These are phyloP conservation scores for Torymus auratus DNA, from an alignment of 2,888 invertebrate genomes.

Conservation along the genomic window DNA sequence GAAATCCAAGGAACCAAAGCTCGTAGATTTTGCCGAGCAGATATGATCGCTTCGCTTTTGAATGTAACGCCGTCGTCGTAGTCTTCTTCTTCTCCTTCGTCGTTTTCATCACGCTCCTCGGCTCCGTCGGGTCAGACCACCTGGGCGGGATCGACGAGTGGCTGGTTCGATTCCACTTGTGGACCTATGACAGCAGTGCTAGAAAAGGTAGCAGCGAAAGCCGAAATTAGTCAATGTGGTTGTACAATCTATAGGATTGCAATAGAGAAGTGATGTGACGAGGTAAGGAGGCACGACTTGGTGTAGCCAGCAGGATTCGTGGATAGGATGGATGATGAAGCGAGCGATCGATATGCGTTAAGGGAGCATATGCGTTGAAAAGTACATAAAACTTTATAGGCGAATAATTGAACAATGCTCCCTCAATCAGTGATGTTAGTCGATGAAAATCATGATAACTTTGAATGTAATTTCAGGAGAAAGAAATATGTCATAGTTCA, in stretches of 20 bases:
- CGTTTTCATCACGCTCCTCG: too few species aligned
- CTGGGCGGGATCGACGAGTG: conserved; percentile 68
- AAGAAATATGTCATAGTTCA: background rate
- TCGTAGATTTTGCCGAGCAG: background rate
- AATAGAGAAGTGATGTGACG: too few species aligned
- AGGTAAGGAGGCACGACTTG: background rate
- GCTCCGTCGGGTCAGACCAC: conserved; percentile 43
- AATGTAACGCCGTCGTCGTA: background rate
- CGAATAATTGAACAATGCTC: too few species aligned
- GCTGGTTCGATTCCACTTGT: conserved; percentile 71
- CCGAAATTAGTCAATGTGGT: conserved; percentile 10
- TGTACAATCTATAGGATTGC: background rate
- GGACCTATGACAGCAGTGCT: conserved; percentile 76
- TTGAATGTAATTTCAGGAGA: background rate
- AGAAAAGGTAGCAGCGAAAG: conserved; percentile 61
- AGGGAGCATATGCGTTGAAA: background rate
- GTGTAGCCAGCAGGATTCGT: background rate
- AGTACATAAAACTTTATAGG: background rate
- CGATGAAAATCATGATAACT: too few species aligned
- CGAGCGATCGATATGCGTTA: background rate
- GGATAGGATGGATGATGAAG: background rate
- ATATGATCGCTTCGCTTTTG: conserved; percentile 15
- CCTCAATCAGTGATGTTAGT: too few species aligned
- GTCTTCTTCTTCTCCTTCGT: too few species aligned
- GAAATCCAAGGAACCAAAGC: too few species aligned